Evolutionary conservation across 1,140 invertebrate genomes (phyloP).

Genomic region (Saxidomus purpurata): DNA sequence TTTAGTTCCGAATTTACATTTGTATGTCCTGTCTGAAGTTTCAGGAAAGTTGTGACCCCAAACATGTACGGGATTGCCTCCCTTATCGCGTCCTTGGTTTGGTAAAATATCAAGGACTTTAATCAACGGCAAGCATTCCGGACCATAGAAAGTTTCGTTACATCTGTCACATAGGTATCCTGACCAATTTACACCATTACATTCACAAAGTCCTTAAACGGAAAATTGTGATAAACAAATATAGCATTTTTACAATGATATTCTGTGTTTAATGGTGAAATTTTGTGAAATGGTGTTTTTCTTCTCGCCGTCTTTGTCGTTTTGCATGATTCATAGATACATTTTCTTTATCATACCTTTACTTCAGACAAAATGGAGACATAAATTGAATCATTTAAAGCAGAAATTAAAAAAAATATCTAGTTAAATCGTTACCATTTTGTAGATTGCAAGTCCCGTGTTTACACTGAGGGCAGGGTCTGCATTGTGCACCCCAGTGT

Average conservation of each 20-base stretch:
- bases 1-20: slow-evolving; percentile 63
- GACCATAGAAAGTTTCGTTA: slow-evolving; percentile 71
- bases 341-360: not conserved
- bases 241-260: not conserved
- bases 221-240: not conserved
- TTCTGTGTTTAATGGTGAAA: too few relatives aligned
- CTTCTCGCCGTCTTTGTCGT: not conserved
- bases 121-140: slow-evolving; percentile 68
- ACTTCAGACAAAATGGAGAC: not conserved
- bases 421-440: too few relatives aligned
- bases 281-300: too few relatives aligned
- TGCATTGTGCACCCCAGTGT: slow-evolving; percentile 67
- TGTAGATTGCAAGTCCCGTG: slow-evolving; percentile 56
- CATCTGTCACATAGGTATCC: slow-evolving; percentile 73
- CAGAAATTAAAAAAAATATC: not conserved
- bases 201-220: slow-evolving; percentile 67
- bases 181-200: slow-evolving; percentile 67
- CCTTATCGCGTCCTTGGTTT: slow-evolving; percentile 64
- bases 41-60: slow-evolving; percentile 74
- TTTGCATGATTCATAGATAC: not conserved
- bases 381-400: not conserved
- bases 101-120: slow-evolving; percentile 68
- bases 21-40: slow-evolving; percentile 53
- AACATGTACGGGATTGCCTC: slow-evolving; percentile 72
- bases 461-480: slow-evolving; percentile 66